Conservation (phyloP, 1,140 invertebrate genomes). For the Meloidogyne chitwoodi region DNA sequence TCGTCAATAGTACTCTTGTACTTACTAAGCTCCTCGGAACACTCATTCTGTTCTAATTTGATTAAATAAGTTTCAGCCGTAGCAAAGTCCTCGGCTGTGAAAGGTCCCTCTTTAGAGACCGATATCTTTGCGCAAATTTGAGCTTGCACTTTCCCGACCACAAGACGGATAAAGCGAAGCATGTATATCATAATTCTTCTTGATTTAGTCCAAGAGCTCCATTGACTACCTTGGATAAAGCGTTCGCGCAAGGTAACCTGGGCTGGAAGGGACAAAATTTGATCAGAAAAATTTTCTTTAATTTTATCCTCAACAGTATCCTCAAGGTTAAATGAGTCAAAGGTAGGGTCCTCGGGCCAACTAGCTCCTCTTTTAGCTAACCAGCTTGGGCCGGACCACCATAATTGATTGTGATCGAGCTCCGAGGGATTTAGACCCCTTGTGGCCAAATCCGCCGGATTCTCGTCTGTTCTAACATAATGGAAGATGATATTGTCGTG, state of each 20-base stretch:
- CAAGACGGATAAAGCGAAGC: not conserved
- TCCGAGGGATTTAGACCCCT: not conserved
- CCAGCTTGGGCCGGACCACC: constrained; percentile 27
- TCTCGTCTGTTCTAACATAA: no score
- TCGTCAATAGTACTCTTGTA: not conserved
- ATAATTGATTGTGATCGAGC: not conserved
- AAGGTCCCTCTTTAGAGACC: not conserved
- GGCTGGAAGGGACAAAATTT: not conserved
- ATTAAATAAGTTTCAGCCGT: not conserved
- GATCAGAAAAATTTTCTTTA: not conserved
- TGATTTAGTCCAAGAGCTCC: not conserved
- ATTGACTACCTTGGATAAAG: no score
- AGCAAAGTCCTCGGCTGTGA: not conserved
- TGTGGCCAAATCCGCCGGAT: constrained; percentile 4
- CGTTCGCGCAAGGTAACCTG: not conserved
- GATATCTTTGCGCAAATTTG: no score
- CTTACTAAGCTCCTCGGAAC: not conserved
- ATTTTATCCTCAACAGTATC: not conserved
- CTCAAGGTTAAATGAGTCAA: not conserved
- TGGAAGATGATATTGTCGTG: no score
- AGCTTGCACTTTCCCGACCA: not conserved
- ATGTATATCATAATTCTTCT: not conserved
- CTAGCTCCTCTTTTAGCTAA: not conserved
- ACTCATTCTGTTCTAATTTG: not conserved
- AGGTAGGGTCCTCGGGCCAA: not conserved